A percentile compares a stretch with the other conserved stretches of the same genome.
These are phyloP conservation scores for Silurus glanis DNA, from an alignment of 2,113 vertebrate species.

Conservation along the genomic window DNA sequence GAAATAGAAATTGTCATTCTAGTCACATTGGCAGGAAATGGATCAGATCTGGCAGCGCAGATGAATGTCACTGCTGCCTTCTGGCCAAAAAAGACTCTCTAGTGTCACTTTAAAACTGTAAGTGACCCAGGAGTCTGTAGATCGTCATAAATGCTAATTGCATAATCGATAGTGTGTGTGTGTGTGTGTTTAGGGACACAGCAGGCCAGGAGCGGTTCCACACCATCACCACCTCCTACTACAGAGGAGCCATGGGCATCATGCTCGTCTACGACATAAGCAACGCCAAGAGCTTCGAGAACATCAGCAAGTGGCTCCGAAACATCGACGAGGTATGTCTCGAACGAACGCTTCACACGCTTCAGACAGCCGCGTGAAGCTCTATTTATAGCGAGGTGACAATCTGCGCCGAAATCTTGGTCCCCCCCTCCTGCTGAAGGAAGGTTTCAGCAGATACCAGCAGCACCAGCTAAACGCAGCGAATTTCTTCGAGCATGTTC, in stretches of 20 bases:
- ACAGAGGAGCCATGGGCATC: constrained; percentile 99
- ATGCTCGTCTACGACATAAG: constrained; percentile 99
- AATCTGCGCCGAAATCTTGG: neutral
- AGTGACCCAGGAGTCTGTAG: neutral
- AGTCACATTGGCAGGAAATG: too few species aligned
- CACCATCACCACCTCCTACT: constrained; percentile 99
- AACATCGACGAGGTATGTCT: constrained; percentile 95
- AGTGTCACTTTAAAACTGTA: neutral
- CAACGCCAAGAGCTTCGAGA: constrained; percentile 99
- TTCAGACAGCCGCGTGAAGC: neutral
- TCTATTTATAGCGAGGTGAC: neutral
- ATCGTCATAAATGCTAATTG: neutral
- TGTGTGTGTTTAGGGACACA: constrained; percentile 83
- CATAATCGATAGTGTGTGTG: neutral
- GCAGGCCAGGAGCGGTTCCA: constrained; percentile 98
- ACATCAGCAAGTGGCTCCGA: constrained; percentile 99
- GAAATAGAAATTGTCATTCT: too few species aligned
- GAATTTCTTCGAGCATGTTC: too few species aligned
- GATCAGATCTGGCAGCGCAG: neutral
- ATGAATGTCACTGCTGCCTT: too few species aligned
- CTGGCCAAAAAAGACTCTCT: neutral
- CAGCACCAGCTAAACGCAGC: neutral
- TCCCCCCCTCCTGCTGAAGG: too few species aligned
- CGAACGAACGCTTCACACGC: too few species aligned
- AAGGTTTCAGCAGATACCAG: neutral